phyloP scores from a whole-genome alignment of 2,797 vertebrate genomes.

The Gallinago stenura region DNA sequence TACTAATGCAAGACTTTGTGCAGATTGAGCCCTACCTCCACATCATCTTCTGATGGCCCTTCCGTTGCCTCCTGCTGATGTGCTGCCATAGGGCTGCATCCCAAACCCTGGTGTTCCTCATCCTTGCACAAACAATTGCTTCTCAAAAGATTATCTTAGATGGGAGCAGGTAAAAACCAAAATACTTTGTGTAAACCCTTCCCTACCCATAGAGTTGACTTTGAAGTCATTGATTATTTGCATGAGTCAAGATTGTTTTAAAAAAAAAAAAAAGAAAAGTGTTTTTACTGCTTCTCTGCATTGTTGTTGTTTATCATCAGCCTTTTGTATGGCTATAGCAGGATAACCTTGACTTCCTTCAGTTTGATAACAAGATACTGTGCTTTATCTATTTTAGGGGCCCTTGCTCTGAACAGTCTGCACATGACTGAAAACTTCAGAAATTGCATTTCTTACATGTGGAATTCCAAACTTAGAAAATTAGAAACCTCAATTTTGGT shows the following conservation, averaged over 20 bases:
- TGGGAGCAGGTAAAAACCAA: neutral
- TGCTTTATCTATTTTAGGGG: neutral
- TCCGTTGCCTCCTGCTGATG: neutral
- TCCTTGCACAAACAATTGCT: neutral
- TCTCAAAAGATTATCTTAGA: neutral
- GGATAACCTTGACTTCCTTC: neutral
- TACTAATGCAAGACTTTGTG: neutral
- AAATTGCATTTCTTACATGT: neutral
- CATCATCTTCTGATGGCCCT: fast-evolving
- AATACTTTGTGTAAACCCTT: neutral
- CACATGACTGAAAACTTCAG: neutral
- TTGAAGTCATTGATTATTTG: neutral
- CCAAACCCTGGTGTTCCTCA: neutral
- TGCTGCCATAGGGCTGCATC: neutral
- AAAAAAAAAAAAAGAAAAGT: neutral
- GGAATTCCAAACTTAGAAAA: neutral
- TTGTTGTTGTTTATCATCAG: neutral
- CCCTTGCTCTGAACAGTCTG: neutral
- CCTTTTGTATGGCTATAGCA: neutral
- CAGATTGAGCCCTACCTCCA: neutral
- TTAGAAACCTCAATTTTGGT: neutral
- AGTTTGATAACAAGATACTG: neutral
- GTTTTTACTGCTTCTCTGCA: neutral
- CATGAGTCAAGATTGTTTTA: neutral
- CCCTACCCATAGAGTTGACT: neutral